Conservation (phyloP, 2,113 vertebrate genomes). For the Lamprotornis superbus region DNA sequence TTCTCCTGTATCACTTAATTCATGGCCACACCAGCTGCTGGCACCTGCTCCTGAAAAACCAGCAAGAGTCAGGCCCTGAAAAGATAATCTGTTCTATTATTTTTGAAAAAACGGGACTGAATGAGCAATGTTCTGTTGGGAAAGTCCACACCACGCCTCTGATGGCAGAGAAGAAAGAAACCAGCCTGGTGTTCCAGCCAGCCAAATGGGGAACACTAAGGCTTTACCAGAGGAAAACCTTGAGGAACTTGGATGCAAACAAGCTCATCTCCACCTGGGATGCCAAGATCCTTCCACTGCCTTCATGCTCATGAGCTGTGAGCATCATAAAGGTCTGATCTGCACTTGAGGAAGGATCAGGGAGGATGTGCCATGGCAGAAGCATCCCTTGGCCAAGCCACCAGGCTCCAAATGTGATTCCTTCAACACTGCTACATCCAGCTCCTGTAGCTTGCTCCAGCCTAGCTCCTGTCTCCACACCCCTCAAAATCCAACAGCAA, state of each 20-base stretch:
- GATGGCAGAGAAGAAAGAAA: neutral
- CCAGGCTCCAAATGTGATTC: rapidly evolving
- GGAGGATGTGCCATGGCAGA: neutral
- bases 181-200: neutral
- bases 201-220: neutral
- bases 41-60: neutral
- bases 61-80: neutral
- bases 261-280: neutral
- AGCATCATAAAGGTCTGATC: neutral
- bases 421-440: rapidly evolving
- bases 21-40: neutral
- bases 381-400: neutral
- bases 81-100: neutral
- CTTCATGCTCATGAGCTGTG: neutral
- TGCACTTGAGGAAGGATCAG: neutral
- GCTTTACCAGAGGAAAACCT: neutral
- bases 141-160: neutral
- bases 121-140: neutral
- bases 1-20: neutral
- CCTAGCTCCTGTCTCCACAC: neutral
- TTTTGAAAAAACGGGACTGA: neutral
- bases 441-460: rapidly evolving
- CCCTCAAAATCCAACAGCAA: neutral
- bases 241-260: neutral
- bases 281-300: neutral